Conservation (phyloP, 92 coral and sea anemone genomes). For the Zoanthus sansibaricus region DNA sequence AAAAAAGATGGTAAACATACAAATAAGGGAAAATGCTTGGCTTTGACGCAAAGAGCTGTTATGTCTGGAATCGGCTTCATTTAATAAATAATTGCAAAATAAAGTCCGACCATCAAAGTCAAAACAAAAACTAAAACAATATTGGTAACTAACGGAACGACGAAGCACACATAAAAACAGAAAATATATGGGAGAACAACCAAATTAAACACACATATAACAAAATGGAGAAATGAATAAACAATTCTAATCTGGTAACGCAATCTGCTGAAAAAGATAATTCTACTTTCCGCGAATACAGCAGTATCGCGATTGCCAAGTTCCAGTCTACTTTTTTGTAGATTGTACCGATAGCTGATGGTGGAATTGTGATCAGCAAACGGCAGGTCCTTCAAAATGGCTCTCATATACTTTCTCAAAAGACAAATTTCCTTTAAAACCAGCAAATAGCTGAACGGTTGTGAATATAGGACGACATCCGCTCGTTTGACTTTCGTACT, state of each 20-base stretch:
- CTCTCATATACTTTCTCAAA: constrained; percentile 42
- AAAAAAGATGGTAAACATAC: too few relatives aligned
- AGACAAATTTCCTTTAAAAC: constrained; percentile 25
- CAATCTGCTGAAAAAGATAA: not conserved
- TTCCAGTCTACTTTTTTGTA: constrained; percentile 6
- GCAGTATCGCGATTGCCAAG: not conserved
- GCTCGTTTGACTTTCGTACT: not conserved
- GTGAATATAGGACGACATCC: not conserved
- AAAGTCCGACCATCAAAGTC: not conserved
- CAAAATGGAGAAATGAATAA: not conserved
- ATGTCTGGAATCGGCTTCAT: too few relatives aligned
- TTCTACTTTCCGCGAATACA: not conserved
- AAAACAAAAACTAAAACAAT: not conserved
- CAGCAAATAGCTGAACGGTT: constrained; percentile 10
- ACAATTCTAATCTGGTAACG: not conserved
- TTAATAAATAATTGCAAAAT: not conserved
- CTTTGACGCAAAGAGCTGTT: too few relatives aligned
- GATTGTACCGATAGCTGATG: not conserved
- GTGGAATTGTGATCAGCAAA: not conserved
- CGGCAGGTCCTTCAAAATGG: constrained; percentile 7
- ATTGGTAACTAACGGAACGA: not conserved
- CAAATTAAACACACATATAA: constrained; percentile 18
- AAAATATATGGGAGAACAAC: constrained; percentile 18
- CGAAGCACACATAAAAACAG: constrained; percentile 9
- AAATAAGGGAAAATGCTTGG: too few relatives aligned